Conservation (phyloP, 2,113 vertebrate genomes). For the Larimichthys polyactis region DNA sequence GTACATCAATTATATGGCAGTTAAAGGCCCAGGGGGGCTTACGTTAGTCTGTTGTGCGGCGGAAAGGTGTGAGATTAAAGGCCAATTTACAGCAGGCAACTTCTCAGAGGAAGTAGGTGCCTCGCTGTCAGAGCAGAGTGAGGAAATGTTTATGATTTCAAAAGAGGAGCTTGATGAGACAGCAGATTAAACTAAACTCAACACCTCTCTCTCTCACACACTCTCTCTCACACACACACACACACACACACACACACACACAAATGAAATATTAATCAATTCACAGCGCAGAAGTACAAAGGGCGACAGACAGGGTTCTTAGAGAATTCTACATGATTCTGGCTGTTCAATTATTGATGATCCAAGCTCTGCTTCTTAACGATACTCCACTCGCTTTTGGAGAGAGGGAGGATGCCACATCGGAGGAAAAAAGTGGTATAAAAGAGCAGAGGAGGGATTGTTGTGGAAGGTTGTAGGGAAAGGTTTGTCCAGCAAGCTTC, state of each 20-base stretch:
- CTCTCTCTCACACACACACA: not conserved
- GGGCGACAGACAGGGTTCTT: slow-evolving; percentile 70
- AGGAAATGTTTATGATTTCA: slow-evolving; percentile 50
- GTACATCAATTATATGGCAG: slow-evolving; percentile 2
- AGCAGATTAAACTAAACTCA: slow-evolving; percentile 36
- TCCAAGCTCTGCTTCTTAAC: slow-evolving; percentile 41
- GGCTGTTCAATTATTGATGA: slow-evolving; percentile 78
- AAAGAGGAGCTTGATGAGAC: slow-evolving; percentile 42
- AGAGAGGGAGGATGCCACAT: slow-evolving; percentile 31
- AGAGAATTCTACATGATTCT: slow-evolving; percentile 81
- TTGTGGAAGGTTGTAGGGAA: not conserved
- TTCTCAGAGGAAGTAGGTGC: slow-evolving; percentile 3
- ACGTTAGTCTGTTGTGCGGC: slow-evolving; percentile 4
- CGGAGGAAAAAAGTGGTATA: too few relatives aligned
- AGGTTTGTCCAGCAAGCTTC: not conserved
- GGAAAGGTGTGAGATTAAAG: slow-evolving; percentile 28
- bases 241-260: slow-evolving; percentile 22
- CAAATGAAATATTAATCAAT: slow-evolving; percentile 77
- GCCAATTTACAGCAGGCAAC: slow-evolving; percentile 21
- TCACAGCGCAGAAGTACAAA: slow-evolving; percentile 70
- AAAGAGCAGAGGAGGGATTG: not conserved
- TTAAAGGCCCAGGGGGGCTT: slow-evolving; percentile 1
- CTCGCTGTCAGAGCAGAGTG: slow-evolving; percentile 15
- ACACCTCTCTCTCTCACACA: slow-evolving; percentile 24
- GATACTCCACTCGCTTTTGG: slow-evolving; percentile 33